Base-by-base conservation (phyloP, 2,888 invertebrate genomes). In the Catonia carolina region DNA sequence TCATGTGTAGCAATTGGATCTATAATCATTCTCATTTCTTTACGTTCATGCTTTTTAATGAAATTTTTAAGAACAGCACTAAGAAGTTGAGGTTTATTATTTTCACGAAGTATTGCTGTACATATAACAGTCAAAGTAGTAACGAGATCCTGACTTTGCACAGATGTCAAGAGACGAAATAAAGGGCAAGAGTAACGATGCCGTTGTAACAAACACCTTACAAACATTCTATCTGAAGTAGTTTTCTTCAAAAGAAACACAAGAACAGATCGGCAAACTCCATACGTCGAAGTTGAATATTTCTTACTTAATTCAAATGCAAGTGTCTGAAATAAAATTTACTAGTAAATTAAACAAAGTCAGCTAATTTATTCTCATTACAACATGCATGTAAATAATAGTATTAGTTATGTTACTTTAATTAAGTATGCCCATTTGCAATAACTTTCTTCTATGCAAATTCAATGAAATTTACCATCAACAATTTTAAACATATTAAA, bases 151-250 rank as follows among this genome's bases (percentile, higher is more conserved):
- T 22, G 10, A 1, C 15, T 27, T 12, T 58, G 52, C 14, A 61
- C 54, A 2, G 60, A 54, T 2, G 61, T 59, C n/a, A 64, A 42
- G 20, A 64, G 59, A 0, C 64, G 56, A 36, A 65, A 63, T 14
- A 65, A 49, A 8, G 64, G 62, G 52, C 63, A 63, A 7, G 64
- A 62, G 45, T 56, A 60, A 15, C 63, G 61, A 4, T 60, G 60
- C 23, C 55, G 54, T 6, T 56, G 51, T 2, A 59, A 51, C 12
- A 64, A 36, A 2, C 58, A 57, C 41, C 55, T 20, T 12, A 61
- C 52, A 27, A 64, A 62, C 14, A 52, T 23, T 36, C 48, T 57
- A 37, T 63, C 62, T 15, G 55, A 49, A 2, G 59, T 49, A 5
- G 59, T 60, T 31, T 58, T 53, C 47, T 57, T 62, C 47, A 60